phyloP scores from a whole-genome alignment of 2,113 vertebrate species.

The Rhizomys pruinosus region DNA sequence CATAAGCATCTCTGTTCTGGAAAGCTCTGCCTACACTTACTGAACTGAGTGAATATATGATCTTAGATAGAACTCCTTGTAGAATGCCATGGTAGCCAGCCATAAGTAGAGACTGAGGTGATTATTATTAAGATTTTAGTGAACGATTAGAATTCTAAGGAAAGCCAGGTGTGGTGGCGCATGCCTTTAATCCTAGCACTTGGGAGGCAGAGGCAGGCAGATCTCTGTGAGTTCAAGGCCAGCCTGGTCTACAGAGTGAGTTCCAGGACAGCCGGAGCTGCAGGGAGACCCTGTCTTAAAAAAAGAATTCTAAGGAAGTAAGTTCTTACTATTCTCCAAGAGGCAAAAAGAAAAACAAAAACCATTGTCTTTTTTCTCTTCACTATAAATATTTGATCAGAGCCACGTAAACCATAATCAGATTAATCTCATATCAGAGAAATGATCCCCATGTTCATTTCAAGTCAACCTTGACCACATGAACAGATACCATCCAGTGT shows the following conservation, averaged over 20 bases:
- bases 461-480: not conserved
- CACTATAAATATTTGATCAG: not conserved
- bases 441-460: not conserved
- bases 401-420: not conserved
- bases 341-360: constrained; percentile 37
- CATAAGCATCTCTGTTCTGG: not conserved
- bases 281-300: too few species aligned
- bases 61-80: not conserved
- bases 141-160: not conserved
- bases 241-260: too few species aligned
- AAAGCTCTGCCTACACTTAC: not conserved
- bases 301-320: not conserved
- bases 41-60: not conserved
- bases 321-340: not conserved
- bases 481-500: not conserved
- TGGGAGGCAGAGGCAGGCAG: too few species aligned
- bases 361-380: constrained; percentile 8
- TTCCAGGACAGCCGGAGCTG: too few species aligned
- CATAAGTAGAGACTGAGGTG: not conserved
- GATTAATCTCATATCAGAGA: constrained; percentile 12
- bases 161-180: too few species aligned
- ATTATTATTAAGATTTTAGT: constrained; percentile 32
- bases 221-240: too few species aligned
- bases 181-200: too few species aligned
- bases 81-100: not conserved